phyloP scores from a whole-genome alignment of 2,797 vertebrate genomes.

The Phoeniculus purpureus region DNA sequence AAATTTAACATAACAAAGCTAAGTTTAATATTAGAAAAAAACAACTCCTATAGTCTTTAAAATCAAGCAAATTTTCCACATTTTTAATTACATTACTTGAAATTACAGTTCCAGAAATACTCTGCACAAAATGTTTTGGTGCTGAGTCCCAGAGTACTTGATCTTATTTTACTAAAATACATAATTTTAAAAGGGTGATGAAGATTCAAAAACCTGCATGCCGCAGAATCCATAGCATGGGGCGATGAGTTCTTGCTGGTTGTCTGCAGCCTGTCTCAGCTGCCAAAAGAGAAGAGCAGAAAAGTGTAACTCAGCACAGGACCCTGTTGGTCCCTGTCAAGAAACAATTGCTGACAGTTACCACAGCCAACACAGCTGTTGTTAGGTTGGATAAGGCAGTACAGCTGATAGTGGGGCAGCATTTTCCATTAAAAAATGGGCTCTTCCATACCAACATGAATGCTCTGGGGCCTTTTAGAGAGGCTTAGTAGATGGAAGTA shows the following conservation, averaged over 20 bases:
- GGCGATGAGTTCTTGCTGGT: neutral
- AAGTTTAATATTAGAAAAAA: neutral
- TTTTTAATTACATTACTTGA: neutral
- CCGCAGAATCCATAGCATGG: neutral
- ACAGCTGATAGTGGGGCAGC: neutral
- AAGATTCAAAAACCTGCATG: neutral
- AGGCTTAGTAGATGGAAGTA: neutral
- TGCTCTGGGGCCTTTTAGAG: neutral
- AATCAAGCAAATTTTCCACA: neutral
- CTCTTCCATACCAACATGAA: neutral
- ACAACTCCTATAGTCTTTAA: neutral
- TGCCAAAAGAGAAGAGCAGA: neutral
- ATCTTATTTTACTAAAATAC: neutral
- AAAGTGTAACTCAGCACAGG: neutral
- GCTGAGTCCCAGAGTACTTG: neutral
- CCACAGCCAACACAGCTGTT: neutral
- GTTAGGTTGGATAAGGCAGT: neutral
- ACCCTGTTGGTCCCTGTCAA: neutral
- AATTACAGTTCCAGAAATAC: neutral
- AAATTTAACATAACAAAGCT: neutral
- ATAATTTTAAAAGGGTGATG: neutral
- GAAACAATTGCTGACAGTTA: neutral
- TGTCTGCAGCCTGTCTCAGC: neutral
- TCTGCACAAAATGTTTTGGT: neutral
- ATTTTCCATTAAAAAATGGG: neutral